Percentiles rank a stretch among this genome's conserved stretches.
Conservation (phyloP, 2,797 vertebrate genomes). For the Chiloscyllium punctatum region DNA sequence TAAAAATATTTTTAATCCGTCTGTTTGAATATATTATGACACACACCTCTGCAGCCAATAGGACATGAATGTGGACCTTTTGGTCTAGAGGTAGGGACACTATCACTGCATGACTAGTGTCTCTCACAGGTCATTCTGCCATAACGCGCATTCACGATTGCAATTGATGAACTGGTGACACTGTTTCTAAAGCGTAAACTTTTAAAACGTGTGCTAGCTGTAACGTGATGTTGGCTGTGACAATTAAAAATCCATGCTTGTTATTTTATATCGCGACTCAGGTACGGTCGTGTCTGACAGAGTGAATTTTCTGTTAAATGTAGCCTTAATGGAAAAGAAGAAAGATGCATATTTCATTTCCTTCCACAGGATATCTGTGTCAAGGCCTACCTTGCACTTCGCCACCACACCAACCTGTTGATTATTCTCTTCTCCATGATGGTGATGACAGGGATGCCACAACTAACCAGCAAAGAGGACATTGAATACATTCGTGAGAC, state of each 20-base stretch:
- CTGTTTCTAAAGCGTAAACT: no score
- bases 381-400: slow-evolving; percentile 87
- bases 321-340: neutral
- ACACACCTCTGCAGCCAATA: no score
- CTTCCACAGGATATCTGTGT: slow-evolving; percentile 78
- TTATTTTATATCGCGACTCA: neutral
- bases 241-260: neutral
- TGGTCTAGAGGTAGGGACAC: no score
- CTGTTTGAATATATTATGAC: no score
- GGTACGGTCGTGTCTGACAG: neutral
- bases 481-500: slow-evolving; percentile 95
- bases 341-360: neutral
- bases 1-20: no score
- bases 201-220: no score
- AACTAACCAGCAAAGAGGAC: slow-evolving; percentile 93
- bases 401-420: slow-evolving; percentile 92
- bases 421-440: slow-evolving; percentile 99
- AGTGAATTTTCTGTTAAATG: neutral
- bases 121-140: no score
- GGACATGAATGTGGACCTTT: no score
- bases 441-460: slow-evolving; percentile 96
- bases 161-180: no score
- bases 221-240: no score
- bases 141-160: no score
- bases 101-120: no score